Conservation (phyloP, 2,888 invertebrate genomes). For the Ectobius pallidus region DNA sequence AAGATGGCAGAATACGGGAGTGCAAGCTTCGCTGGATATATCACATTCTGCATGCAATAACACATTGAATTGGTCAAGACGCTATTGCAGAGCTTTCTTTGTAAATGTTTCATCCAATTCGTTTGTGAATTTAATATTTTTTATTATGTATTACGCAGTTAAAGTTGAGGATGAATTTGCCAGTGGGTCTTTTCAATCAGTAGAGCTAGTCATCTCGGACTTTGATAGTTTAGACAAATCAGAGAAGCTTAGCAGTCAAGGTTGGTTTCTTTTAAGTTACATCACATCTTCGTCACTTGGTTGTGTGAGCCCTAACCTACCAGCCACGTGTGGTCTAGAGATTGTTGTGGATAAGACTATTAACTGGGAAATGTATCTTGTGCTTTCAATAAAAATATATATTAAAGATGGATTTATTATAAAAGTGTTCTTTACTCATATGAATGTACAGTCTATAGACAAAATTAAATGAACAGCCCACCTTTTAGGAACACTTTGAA, state of each 20-base stretch:
- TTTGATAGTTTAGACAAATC: background rate
- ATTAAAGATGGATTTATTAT: slow-evolving; percentile 19
- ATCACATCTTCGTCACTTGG: background rate
- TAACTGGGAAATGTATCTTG: slow-evolving; percentile 36
- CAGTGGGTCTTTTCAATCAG: slow-evolving; percentile 34
- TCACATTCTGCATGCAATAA: background rate
- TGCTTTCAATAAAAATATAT: slow-evolving; percentile 38
- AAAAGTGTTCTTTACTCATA: background rate
- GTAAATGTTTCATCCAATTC: slow-evolving; percentile 38
- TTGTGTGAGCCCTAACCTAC: background rate
- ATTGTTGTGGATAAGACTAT: slow-evolving; percentile 28
- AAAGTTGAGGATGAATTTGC: slow-evolving; percentile 21
- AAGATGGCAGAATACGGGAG: background rate
- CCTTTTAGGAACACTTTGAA: too few relatives aligned
- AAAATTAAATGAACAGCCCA: too few relatives aligned
- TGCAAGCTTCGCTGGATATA: slow-evolving; percentile 2
- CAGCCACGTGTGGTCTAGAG: slow-evolving; percentile 13
- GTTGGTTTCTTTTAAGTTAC: too few relatives aligned
- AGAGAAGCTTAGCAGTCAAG: too few relatives aligned
- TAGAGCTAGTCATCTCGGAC: slow-evolving; percentile 37
- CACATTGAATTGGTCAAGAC: background rate
- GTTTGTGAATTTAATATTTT: too few relatives aligned
- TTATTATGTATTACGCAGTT: slow-evolving; percentile 38
- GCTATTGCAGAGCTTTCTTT: slow-evolving; percentile 33
- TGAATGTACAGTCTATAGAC: too few relatives aligned